Evolutionary conservation across 35 echinoderm and acorn worm species (phyloP).

Genomic region (Patiria miniata): DNA sequence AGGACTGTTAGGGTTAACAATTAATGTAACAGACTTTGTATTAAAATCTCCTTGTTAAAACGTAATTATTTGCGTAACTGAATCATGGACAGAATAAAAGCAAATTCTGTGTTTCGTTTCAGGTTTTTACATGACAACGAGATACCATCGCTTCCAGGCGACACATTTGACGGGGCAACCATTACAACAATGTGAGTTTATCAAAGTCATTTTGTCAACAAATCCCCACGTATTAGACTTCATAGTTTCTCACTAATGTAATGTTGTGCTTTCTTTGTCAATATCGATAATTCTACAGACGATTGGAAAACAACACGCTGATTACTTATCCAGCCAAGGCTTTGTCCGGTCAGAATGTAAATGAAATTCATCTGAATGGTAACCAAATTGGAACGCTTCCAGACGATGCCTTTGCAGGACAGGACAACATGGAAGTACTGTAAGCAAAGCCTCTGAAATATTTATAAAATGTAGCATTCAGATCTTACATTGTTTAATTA

Average conservation of each 20-base stretch:
- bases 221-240: too few relatives aligned
- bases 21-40: too few relatives aligned
- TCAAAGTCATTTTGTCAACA: too few relatives aligned
- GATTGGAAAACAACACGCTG: constrained; percentile 37
- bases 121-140: constrained; percentile 61
- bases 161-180: constrained; percentile 68
- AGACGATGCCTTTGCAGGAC: constrained; percentile 34
- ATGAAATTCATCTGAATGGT: constrained; percentile 22
- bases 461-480: too few relatives aligned
- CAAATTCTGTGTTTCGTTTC: too few relatives aligned
- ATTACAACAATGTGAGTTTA: constrained; percentile 63
- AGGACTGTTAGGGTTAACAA: too few relatives aligned
- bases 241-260: too few relatives aligned
- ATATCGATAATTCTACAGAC: constrained; percentile 8
- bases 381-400: constrained; percentile 50
- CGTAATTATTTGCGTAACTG: too few relatives aligned
- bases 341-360: constrained; percentile 50
- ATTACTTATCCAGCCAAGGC: constrained; percentile 50
- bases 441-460: constrained; percentile 61
- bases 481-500: too few relatives aligned
- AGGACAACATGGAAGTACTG: constrained; percentile 56
- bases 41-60: too few relatives aligned
- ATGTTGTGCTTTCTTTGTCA: too few relatives aligned
- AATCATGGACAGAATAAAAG: too few relatives aligned
- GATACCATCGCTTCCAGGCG: constrained; percentile 44